phyloP scores from a whole-genome alignment of 2,888 invertebrate genomes.

The Eupithecia tripunctaria region DNA sequence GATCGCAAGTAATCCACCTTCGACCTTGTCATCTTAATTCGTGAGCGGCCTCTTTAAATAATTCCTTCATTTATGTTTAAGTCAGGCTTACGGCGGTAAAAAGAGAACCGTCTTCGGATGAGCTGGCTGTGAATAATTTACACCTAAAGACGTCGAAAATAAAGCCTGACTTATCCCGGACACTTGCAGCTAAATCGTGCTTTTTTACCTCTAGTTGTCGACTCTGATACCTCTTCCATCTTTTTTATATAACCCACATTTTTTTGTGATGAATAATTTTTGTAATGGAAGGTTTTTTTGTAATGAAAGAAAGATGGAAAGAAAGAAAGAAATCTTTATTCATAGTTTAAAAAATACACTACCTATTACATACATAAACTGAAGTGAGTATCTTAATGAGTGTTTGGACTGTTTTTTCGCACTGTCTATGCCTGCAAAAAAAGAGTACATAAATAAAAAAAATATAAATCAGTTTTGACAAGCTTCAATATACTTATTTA shows the following conservation, averaged over 20 bases:
- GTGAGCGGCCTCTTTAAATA: constrained; percentile 67
- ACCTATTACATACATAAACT: too few species aligned
- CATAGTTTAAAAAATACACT: too few species aligned
- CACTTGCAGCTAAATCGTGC: background rate
- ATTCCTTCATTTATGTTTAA: constrained; percentile 74
- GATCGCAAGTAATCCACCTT: constrained; percentile 57
- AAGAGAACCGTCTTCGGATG: constrained; percentile 70
- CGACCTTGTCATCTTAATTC: constrained; percentile 66
- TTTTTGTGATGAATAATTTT: too few species aligned
- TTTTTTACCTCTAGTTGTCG: background rate
- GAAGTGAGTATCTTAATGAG: too few species aligned
- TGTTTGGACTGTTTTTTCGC: too few species aligned
- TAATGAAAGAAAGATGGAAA: too few species aligned
- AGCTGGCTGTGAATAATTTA: constrained; percentile 80
- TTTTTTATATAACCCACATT: too few species aligned
- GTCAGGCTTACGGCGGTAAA: constrained; percentile 71
- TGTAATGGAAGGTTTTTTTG: too few species aligned
- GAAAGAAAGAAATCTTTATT: too few species aligned
- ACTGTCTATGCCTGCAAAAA: too few species aligned
- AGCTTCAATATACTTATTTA: background rate
- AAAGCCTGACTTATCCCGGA: background rate
- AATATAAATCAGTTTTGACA: background rate
- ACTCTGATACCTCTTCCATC: background rate
- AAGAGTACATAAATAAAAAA: too few species aligned
- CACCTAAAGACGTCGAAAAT: constrained; percentile 75